Base-by-base conservation (phyloP, 2,113 vertebrate genomes). In the Pedetes capensis region DNA sequence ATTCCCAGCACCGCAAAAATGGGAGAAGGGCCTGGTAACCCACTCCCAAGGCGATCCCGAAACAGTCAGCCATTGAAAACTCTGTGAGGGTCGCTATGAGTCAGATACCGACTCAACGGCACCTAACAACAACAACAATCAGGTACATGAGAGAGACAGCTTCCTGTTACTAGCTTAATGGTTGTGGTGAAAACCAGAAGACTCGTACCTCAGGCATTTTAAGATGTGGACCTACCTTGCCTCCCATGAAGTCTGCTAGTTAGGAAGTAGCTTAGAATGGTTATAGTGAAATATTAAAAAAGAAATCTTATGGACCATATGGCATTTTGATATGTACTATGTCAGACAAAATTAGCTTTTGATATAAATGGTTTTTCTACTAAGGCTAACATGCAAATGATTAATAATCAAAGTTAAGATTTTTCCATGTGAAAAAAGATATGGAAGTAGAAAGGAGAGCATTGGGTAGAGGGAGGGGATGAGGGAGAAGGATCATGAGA, bases 321-420 rank as follows among this genome's bases (percentile, higher is more conserved):
- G 37, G 57, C 13, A 93, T 69, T 72, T 89, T 94, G 80, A 53
- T 47, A 76, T 42, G 10, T 87, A 39, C 10, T 47, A 0, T 85
- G 75, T 86, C 74, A 69, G 49, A 89, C 23, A 96, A 87, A 86
- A 72, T 42, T 34, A 89, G n/a, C 69, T 95, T 94, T 75, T 76
- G 17, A 59, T 80, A 51, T 63, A 89, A 79, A 89, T 37, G 17
- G 13, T 18, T 87, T n/a, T 91, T 87, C 91, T 71, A 93, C 8
- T 66, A 63, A 87, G 32, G 68, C 8, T 93, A 91, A 84, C 75
- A 94, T 72, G 23, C 55, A 96, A 87, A 81, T 76, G 32, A 91
- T 92, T 96, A 92, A 90, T 94, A 90, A 92, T 49, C 20, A 86
- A 91, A 92, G 64, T 71, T 82, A 91, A 76, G 47, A 82, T 85